These are phyloP conservation scores for Colossoma macropomum DNA, from an alignment of 2,113 vertebrate species.

Conservation along the genomic window DNA sequence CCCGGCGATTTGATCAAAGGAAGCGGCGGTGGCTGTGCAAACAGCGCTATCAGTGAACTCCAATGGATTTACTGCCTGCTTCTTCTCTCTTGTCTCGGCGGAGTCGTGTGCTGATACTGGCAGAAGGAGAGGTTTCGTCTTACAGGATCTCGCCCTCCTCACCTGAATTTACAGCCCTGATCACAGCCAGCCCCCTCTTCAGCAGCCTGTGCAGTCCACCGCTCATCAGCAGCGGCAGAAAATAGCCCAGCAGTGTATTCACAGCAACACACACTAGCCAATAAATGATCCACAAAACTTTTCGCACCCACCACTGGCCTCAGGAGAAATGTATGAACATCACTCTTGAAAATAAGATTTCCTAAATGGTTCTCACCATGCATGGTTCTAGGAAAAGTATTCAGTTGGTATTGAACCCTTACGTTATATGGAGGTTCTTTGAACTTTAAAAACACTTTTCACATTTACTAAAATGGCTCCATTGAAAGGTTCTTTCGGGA, in stretches of 20 bases:
- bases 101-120: slow-evolving; percentile 77
- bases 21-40: slow-evolving; percentile 80
- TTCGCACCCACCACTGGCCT: neutral
- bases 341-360: neutral
- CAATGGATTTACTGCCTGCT: slow-evolving; percentile 83
- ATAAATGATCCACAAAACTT: slow-evolving; percentile 47
- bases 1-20: slow-evolving; percentile 82
- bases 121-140: slow-evolving; percentile 76
- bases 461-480: too few relatives aligned
- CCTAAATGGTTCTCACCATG: neutral
- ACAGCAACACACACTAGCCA: slow-evolving; percentile 16
- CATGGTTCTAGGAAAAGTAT: neutral
- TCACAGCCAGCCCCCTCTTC: slow-evolving; percentile 47
- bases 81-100: slow-evolving; percentile 81
- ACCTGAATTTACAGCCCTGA: slow-evolving; percentile 75
- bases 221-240: slow-evolving; percentile 23
- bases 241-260: slow-evolving; percentile 29
- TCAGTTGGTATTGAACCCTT: too few relatives aligned
- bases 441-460: too few relatives aligned
- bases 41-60: slow-evolving; percentile 82
- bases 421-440: too few relatives aligned
- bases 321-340: neutral
- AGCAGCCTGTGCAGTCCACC: slow-evolving; percentile 30
- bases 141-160: slow-evolving; percentile 75
- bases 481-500: neutral